Base-by-base conservation (phyloP, 2,113 vertebrate genomes). In the Centropus unirufus region DNA sequence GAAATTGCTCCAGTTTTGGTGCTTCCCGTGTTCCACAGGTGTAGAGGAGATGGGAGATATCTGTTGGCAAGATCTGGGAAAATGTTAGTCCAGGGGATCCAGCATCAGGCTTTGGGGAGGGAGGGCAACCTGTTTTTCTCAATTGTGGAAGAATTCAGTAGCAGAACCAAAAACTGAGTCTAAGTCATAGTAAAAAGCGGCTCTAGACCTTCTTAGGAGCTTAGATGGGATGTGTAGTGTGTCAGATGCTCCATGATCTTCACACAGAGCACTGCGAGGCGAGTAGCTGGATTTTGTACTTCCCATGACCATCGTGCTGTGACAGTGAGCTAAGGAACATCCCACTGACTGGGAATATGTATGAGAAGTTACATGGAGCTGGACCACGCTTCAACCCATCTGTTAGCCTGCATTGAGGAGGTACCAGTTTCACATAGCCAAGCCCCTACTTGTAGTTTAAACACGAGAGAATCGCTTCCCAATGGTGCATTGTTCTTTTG, bases 271-370 rank as follows among this genome's bases (percentile, higher is more conserved):
- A 8, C 63, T 51, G 11, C 29, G 32, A 55, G 59, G 19, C 14
- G 29, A 81, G 51, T 36, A 67, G 80, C 34, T 52, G 36, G 77
- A 32, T 75, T 75, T 84, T 68, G 49, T 61, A 58, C 29, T 68
- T 82, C 12, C n/a, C 10, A 0, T 70, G 68, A 3, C 16, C 36
- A 46, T 67, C 34, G n/a, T 20, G 54, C 40, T 73, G 54, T 30
- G 42, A 24, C 57, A 59, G n/a, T 14, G 81, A 87, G 58, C 34
- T 34, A 26, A 75, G 18, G 42, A 52, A 6, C 34, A n/a, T 40
- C 62, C 49, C 1, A 0, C 72, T 69, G 44, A 21, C 49, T 3
- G 1, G 52, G 57, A 44, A 42, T 7, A 24, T n/a, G 1, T 2
- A 0, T 14, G 39, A 27, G 72, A 44, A 14, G 5, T n/a, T 27